A percentile compares a stretch with the other conserved stretches of the same genome.
Conservation (phyloP, 2,888 invertebrate species). For the Cephus sareptanus region DNA sequence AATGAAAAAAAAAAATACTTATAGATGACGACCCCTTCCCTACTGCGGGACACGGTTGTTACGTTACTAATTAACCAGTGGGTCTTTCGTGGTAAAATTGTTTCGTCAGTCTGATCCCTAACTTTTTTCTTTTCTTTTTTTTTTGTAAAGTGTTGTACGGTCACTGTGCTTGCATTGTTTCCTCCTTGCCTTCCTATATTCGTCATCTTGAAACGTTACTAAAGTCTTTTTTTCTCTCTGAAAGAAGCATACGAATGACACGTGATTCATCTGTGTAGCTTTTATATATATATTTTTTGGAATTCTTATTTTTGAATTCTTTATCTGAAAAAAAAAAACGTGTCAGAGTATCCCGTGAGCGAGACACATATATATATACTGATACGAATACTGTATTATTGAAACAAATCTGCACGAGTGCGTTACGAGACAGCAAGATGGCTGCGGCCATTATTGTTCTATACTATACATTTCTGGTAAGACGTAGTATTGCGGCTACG, state of each 20-base stretch:
- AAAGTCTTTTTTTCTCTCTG: background rate
- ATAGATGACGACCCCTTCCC: background rate
- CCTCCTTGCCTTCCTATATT: background rate
- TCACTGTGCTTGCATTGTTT: slow-evolving; percentile 1
- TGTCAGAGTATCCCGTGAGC: background rate
- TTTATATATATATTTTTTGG: background rate
- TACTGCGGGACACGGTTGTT: background rate
- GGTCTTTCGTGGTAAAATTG: background rate
- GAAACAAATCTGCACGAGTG: slow-evolving; percentile 37
- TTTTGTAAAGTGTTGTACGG: slow-evolving; percentile 6
- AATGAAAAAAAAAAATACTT: background rate
- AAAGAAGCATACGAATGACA: slow-evolving; percentile 6
- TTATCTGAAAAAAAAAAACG: background rate
- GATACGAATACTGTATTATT: background rate
- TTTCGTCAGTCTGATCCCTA: background rate
- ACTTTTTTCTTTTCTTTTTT: slow-evolving; percentile 11
- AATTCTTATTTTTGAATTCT: background rate
- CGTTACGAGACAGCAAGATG: slow-evolving; percentile 69
- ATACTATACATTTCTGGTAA: slow-evolving; percentile 45
- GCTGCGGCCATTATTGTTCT: slow-evolving; percentile 64
- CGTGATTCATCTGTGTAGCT: background rate
- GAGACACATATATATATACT: background rate
- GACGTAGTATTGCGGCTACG: slow-evolving; percentile 35
- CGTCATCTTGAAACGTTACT: background rate
- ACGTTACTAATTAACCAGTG: background rate